These are phyloP conservation scores for Acanthis flammea DNA, from an alignment of 2,797 vertebrate genomes.

Conservation along the genomic window DNA sequence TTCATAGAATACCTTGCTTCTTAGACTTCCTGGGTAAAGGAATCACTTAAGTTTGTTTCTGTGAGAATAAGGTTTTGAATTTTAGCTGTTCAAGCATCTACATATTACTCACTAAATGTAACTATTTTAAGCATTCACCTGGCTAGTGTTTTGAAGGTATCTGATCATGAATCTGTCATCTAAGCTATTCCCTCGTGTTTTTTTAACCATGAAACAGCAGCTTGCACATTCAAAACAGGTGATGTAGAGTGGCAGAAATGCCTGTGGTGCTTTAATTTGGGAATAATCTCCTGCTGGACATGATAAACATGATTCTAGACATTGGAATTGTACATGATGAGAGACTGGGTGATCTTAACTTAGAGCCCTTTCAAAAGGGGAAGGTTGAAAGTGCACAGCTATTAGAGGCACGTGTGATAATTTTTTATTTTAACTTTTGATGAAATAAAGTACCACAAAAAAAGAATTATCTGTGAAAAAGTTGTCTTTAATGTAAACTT, in stretches of 20 bases:
- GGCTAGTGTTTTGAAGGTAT: neutral
- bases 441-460: neutral
- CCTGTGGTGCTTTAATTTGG: neutral
- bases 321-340: neutral
- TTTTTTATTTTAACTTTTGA: neutral
- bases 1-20: neutral
- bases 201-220: neutral
- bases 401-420: rapidly evolving
- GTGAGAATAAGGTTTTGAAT: neutral
- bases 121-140: neutral
- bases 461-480: neutral
- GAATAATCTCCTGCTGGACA: neutral
- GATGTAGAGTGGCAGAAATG: neutral
- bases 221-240: neutral
- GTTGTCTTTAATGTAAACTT: neutral
- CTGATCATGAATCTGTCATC: neutral
- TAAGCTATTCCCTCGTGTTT: neutral
- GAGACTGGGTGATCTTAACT: neutral
- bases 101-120: neutral
- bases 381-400: neutral
- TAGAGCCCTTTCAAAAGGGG: neutral
- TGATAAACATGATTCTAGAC: neutral
- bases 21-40: neutral
- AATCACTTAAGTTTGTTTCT: neutral
- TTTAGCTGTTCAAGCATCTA: neutral